Base-by-base conservation (phyloP, 2,888 invertebrate genomes). In the Philereme transversata region DNA sequence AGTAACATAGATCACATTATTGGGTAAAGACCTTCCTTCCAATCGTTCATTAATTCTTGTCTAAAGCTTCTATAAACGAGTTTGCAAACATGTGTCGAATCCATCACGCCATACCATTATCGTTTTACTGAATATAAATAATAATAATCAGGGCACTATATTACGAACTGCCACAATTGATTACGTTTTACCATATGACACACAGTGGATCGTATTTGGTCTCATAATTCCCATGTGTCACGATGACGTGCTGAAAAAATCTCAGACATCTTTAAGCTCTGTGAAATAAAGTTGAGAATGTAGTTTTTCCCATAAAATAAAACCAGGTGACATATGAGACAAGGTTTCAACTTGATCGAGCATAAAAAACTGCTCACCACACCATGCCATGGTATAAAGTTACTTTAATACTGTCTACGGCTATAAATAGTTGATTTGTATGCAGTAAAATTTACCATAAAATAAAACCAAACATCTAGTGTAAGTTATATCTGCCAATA, bases 361-460 rank as follows among this genome's bases (percentile, higher is more conserved):
- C 90, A 83, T 85, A 87, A 89, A 90, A 89, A 89, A 82, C 80
- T 77, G 82, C 79, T 84, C 81, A 81, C 77, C 87, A 84, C 82
- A 82, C 83, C 64, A 84, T 71, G n/a, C 10, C 40, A 5, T 3
- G 72, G 80, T 86, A 79, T 90, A 79, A 68, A 66, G 82, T 90
- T 89, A 83, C 88, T 68, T 68, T 61, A 67, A 70, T 71, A 62
- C 72, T 48, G 44, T 52, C 51, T 47, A 69, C 67, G 46, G 35
- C 36, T 22, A 43, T 41, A 49, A 22, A 51, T 48, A 56, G 11
- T 48, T n/a, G 36, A 38, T 53, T 38, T 8, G 5, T 40, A 47
- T 41, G 34, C 35, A 34, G 41, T 49, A 50, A 50, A 22, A 22
- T 22, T 22, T 22, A 22, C 22, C 22, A 22, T 22, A 22, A 22